Percentiles rank a stretch among this genome's conserved stretches.
phyloP scores from a whole-genome alignment of 2,113 vertebrate species.

The Platichthys flesus region DNA sequence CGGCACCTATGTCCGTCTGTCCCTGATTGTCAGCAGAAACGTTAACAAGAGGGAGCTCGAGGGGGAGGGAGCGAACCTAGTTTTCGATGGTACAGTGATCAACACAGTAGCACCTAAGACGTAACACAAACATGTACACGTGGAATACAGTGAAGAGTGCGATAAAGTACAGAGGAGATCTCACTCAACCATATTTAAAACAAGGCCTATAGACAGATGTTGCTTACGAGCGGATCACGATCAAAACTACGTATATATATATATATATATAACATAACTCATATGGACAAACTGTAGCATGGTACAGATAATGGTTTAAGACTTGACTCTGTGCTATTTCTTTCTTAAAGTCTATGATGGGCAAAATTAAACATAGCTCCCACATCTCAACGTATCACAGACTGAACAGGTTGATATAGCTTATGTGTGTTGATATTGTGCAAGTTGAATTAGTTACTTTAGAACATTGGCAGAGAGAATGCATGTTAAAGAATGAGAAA shows the following conservation, averaged over 20 bases:
- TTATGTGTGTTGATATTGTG: conserved; percentile 69
- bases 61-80: conserved; percentile 10
- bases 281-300: conserved; percentile 8
- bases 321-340: conserved; percentile 17
- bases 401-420: conserved; percentile 58
- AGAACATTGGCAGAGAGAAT: conserved; percentile 20
- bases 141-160: conserved; percentile 19
- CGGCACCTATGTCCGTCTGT: conserved; percentile 71
- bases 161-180: conserved; percentile 25
- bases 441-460: conserved; percentile 62
- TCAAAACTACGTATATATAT: conserved; percentile 25
- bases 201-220: conserved; percentile 24
- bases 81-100: conserved; percentile 47
- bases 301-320: conserved; percentile 10
- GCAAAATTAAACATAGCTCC: conserved; percentile 51
- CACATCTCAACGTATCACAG: conserved; percentile 42
- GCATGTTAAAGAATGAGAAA: conserved; percentile 35
- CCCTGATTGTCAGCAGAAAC: conserved; percentile 93
- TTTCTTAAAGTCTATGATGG: conserved; percentile 12
- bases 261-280: conserved; percentile 20
- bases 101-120: conserved; percentile 56
- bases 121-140: conserved; percentile 5
- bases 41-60: conserved; percentile 67
- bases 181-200: conserved; percentile 30
- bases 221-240: background rate